Base-by-base conservation (phyloP, 2,888 invertebrate species). In the Cerceris rybyensis region DNA sequence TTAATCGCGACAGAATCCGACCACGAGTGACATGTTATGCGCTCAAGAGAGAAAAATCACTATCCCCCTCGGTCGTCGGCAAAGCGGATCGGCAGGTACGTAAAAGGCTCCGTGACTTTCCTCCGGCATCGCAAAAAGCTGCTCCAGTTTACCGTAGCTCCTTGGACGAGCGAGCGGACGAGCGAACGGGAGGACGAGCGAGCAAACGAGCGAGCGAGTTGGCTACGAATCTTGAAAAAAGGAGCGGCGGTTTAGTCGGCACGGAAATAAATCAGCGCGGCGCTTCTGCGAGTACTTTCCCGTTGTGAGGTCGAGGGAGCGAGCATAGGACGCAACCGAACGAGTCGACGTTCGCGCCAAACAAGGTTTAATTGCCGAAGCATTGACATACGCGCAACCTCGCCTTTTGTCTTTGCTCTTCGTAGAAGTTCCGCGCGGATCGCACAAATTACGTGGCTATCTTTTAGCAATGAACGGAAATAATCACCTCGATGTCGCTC, bases 321-420 rank as follows among this genome's bases (percentile, higher is more conserved):
- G 74, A 41, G 60, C 63, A 39, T 58, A 49, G 58, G 70, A 55
- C 58, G 55, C 64, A 73, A 84, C 80, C 77, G 80, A 81, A 83
- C 83, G 87, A 79, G 78, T 70, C 80, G 72, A 71, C 76, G 83
- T 82, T 76, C 79, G 73, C 64, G 83, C 88, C 89, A 89, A 89
- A 89, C 88, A 90, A 87, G 90, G 88, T 86, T 90, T 90, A 90
- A 90, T 90, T 90, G 90, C 89, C 82, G 80, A 78, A 73, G 84
- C 86, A 89, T 90, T 87, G 90, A 90, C 88, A 88, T 87, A 85
- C 85, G 84, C 80, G 78, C 84, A 78, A 78, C 76, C 79, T 68
- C 76, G 75, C 81, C 88, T 88, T 88, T 87, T 88, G 87, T 88
- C 84, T 78, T 72, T 77, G 68, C 60, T 28, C 71, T 83, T 83